Conservation (phyloP, 2,888 invertebrate genomes). For the Trichopria drosophilae region DNA sequence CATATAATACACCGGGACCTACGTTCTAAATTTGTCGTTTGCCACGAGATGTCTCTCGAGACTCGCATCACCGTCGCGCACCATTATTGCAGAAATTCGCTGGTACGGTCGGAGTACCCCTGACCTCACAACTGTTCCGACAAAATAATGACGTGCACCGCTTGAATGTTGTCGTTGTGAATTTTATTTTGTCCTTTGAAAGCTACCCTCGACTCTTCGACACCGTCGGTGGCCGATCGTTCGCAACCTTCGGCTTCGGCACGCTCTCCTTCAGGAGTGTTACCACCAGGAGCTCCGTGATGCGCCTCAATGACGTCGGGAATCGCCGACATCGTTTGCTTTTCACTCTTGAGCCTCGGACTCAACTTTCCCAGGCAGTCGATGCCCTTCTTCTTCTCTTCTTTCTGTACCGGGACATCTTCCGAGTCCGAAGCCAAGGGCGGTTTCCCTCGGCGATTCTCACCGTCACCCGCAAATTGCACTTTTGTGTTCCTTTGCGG, state of each 20-base stretch:
- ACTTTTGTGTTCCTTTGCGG: background rate
- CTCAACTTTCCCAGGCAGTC: constrained; percentile 42
- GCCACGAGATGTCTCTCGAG: constrained; percentile 32
- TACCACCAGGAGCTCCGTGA: constrained; percentile 33
- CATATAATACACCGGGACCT: constrained; percentile 36
- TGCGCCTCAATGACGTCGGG: constrained; percentile 50
- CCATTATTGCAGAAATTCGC: constrained; percentile 19
- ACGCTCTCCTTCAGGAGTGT: constrained; percentile 47
- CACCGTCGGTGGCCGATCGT: constrained; percentile 44
- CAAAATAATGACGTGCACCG: constrained; percentile 54
- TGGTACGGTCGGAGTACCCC: constrained; percentile 17
- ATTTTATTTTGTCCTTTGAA: constrained; percentile 46
- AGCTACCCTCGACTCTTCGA: constrained; percentile 44
- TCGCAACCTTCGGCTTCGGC: constrained; percentile 57
- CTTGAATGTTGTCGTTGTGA: constrained; percentile 54
- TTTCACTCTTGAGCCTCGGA: constrained; percentile 36
- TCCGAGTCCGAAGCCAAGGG: constrained; percentile 1
- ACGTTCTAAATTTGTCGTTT: no score
- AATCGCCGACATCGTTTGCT: constrained; percentile 41
- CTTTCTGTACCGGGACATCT: constrained; percentile 19
- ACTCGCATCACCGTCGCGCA: constrained; percentile 29
- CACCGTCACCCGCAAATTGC: constrained; percentile 9
- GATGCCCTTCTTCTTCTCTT: constrained; percentile 32
- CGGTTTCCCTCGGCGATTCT: constrained; percentile 26
- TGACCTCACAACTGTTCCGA: constrained; percentile 56